Evolutionary conservation across 1,140 invertebrate genomes (phyloP), one percentile per base, ranked within the genome.

Genomic region (Cyrtorhinus lividipennis): DNA sequence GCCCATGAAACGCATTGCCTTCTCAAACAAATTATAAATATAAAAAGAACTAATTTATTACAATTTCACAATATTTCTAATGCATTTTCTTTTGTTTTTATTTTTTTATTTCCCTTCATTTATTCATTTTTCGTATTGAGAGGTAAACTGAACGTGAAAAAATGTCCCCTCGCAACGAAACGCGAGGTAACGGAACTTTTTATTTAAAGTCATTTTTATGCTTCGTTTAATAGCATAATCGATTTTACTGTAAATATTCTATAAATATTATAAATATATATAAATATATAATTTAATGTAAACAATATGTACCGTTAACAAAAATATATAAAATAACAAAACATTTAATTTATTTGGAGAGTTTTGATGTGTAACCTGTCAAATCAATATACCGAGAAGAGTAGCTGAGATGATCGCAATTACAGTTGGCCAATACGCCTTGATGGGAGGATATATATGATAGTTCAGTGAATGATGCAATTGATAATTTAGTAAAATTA

Each of bases 291-390:
- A 58, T 58, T 59, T 58, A 58, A 38, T 24, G 56, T 44, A 64
- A 64, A 64, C 30, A 61, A 59, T 60, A 64, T 64, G 63, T 64
- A 64, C 60, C 58, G 63, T 64, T 64, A 64, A 64, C 63, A 64
- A 64, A n/a, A 64, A 64, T 64, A 59, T 27, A 64, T 60, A 61
- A 59, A 64, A 64, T 61, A 64, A 64, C 62, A 63, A 25, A 59
- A 63, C 62, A 63, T 58, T 63, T 63, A 63, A 63, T 63, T 63
- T 63, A 59, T 48, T 45, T 63, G 30, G 15, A 5, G 30, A n/a
- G n/a, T n/a, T n/a, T n/a, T n/a, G n/a, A n/a, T n/a, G n/a, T n/a
- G n/a, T n/a, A n/a, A n/a, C n/a, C n/a, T n/a, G n/a, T n/a, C n/a
- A n/a, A n/a, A n/a, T n/a, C n/a, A n/a, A n/a, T n/a, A n/a, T n/a